Percentiles rank a stretch among this genome's conserved stretches.
phyloP scores from a whole-genome alignment of 2,888 invertebrate genomes.

The Cephus runcator region DNA sequence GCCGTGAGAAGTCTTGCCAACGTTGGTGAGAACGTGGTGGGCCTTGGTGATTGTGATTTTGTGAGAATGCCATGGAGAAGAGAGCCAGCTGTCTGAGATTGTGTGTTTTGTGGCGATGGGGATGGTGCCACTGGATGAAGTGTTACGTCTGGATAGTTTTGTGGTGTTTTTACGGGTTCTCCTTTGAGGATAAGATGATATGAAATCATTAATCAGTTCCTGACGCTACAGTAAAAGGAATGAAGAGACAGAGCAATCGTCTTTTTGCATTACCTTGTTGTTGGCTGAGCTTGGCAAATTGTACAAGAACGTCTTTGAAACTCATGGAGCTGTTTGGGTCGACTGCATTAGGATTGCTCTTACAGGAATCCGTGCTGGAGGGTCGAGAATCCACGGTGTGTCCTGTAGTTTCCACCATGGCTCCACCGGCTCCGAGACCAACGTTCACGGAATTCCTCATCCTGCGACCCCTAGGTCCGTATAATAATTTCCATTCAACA shows the following conservation, averaged over 20 bases:
- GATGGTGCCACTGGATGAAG: conserved; percentile 76
- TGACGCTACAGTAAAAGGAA: conserved; percentile 14
- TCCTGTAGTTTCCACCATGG: conserved; percentile 55
- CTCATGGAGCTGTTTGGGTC: conserved; percentile 66
- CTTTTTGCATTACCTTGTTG: conserved; percentile 52
- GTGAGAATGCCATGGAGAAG: conserved; percentile 82
- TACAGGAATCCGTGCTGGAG: conserved; percentile 69
- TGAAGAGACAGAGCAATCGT: background rate
- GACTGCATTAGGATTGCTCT: conserved; percentile 63
- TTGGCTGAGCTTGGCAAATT: conserved; percentile 75
- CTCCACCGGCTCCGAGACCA: conserved; percentile 60
- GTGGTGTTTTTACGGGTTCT: conserved; percentile 68
- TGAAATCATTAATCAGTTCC: conserved; percentile 44
- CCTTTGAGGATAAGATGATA: conserved; percentile 32
- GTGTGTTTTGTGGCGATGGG: conserved; percentile 49
- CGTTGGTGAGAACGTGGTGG: conserved; percentile 81
- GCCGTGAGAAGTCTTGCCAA: conserved; percentile 83
- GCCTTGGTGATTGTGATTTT: conserved; percentile 69
- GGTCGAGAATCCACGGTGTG: conserved; percentile 65
- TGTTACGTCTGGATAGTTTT: conserved; percentile 83
- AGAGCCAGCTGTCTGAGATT: conserved; percentile 72
- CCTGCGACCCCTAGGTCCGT: conserved; percentile 52
- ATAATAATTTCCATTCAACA: background rate
- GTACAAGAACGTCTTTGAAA: conserved; percentile 82
- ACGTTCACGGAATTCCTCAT: conserved; percentile 63